phyloP scores from a whole-genome alignment of 2,113 vertebrate genomes.

The Heptranchias perlo region DNA sequence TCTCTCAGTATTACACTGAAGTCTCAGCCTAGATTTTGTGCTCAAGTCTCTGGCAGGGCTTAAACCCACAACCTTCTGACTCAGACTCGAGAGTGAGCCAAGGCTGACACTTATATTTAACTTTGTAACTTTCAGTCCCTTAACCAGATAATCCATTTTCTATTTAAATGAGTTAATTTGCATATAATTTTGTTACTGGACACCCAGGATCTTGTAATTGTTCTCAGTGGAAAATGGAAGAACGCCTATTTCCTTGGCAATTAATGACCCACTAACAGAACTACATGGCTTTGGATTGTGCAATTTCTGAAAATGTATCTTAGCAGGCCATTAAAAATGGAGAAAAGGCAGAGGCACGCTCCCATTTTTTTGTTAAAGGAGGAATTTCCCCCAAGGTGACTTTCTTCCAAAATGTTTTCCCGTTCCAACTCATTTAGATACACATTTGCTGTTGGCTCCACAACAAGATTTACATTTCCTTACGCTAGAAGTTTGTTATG shows the following conservation, averaged over 20 bases:
- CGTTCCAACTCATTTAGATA: neutral
- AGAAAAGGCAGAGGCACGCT: neutral
- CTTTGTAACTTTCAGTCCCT: too few relatives aligned
- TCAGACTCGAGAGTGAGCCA: too few relatives aligned
- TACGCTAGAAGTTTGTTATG: neutral
- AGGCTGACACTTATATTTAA: too few relatives aligned
- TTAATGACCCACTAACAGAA: neutral
- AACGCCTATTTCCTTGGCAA: neutral
- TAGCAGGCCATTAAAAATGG: too few relatives aligned
- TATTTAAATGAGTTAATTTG: too few relatives aligned
- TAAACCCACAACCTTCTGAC: too few relatives aligned
- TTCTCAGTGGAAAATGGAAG: neutral
- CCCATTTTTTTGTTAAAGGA: neutral
- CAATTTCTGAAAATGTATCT: too few relatives aligned
- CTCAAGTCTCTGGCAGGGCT: too few relatives aligned
- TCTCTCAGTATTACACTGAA: too few relatives aligned
- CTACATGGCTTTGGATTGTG: neutral
- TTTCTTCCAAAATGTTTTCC: neutral
- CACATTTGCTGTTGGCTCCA: neutral
- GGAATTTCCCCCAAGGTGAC: neutral
- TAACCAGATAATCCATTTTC: too few relatives aligned
- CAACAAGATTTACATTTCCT: neutral
- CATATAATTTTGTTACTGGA: neutral
- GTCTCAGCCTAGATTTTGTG: too few relatives aligned
- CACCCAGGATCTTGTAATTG: neutral